Evolutionary conservation across 1,140 invertebrate species (phyloP).

Genomic region (Pinna nobilis): DNA sequence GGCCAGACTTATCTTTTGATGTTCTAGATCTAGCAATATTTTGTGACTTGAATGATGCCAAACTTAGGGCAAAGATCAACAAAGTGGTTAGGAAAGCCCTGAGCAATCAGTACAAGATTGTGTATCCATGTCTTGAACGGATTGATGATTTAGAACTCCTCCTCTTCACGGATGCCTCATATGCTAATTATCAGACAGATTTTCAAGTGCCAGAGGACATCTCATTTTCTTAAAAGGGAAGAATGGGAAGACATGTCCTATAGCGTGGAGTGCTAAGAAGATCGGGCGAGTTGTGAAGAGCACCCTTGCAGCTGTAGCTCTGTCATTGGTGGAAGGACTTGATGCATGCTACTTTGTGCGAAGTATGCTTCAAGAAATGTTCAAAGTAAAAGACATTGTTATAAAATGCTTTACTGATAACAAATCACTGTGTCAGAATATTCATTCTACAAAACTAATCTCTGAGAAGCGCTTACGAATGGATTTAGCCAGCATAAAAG

Average conservation of each 20-base stretch:
- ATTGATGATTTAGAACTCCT: too few species aligned
- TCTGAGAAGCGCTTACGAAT: slow-evolving; percentile 36
- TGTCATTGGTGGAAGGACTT: slow-evolving; percentile 1
- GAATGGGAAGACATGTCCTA: too few species aligned
- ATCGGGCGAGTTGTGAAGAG: slow-evolving; percentile 30
- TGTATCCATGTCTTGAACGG: too few species aligned
- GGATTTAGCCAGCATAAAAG: slow-evolving; percentile 33
- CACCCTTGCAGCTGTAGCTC: slow-evolving; percentile 19
- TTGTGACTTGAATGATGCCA: too few species aligned
- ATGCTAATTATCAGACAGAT: too few species aligned
- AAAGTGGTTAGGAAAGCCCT: too few species aligned
- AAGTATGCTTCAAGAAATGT: not conserved
- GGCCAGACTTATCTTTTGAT: slow-evolving; percentile 44
- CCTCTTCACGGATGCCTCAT: too few species aligned
- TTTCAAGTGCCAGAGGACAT: too few species aligned
- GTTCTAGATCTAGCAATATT: slow-evolving; percentile 23
- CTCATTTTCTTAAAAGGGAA: too few species aligned
- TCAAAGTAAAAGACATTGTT: not conserved
- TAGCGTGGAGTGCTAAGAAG: slow-evolving; percentile 27
- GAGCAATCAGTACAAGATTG: too few species aligned
- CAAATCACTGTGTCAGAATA: slow-evolving; percentile 30
- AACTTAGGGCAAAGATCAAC: too few species aligned
- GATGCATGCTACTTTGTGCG: slow-evolving; percentile 14
- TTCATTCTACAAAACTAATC: slow-evolving; percentile 40
- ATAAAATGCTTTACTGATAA: slow-evolving; percentile 28